A percentile compares a stretch with the other conserved stretches of the same genome.
Conservation (phyloP, 2,113 vertebrate genomes). For the Cryptotis parvus region DNA sequence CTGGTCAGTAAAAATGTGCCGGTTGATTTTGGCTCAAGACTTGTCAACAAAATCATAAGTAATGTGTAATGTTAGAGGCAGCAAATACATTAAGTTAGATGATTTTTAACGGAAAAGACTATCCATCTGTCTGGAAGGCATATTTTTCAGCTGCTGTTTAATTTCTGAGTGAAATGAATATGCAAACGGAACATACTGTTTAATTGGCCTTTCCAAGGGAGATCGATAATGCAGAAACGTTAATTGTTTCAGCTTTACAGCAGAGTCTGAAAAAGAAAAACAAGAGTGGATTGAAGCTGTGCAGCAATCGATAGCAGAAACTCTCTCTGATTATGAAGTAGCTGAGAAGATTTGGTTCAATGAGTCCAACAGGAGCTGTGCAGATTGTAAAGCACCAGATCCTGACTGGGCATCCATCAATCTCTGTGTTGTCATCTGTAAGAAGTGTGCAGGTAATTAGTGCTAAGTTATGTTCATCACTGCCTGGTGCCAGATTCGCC, state of each 20-base stretch:
- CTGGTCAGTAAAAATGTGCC: background rate
- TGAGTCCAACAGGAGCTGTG: slow-evolving; percentile 95
- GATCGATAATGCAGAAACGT: slow-evolving; percentile 89
- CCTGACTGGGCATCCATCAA: slow-evolving; percentile 99
- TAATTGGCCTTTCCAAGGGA: slow-evolving; percentile 91
- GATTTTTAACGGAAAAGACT: slow-evolving; percentile 68
- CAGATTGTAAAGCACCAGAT: slow-evolving; percentile 92
- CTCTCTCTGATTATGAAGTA: slow-evolving; percentile 99
- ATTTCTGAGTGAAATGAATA: slow-evolving; percentile 76
- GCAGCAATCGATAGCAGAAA: slow-evolving; percentile 97
- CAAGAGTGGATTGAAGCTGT: slow-evolving; percentile 97
- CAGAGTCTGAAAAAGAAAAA: slow-evolving; percentile 95
- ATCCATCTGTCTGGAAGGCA: slow-evolving; percentile 17
- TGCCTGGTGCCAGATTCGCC: background rate
- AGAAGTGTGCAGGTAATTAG: slow-evolving; percentile 96
- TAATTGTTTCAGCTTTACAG: slow-evolving; percentile 96
- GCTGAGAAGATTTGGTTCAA: slow-evolving; percentile 99
- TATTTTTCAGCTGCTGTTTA: slow-evolving; percentile 71
- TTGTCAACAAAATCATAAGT: slow-evolving; percentile 46
- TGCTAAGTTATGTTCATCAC: background rate
- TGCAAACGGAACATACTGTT: slow-evolving; percentile 79
- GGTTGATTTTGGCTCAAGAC: slow-evolving; percentile 45
- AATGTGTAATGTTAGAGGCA: slow-evolving; percentile 13
- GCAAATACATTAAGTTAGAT: slow-evolving; percentile 38
- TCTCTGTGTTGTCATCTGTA: slow-evolving; percentile 97